These are phyloP conservation scores for Drosophila triauraria DNA, from an alignment of 1,140 invertebrate species.

Conservation along the genomic window DNA sequence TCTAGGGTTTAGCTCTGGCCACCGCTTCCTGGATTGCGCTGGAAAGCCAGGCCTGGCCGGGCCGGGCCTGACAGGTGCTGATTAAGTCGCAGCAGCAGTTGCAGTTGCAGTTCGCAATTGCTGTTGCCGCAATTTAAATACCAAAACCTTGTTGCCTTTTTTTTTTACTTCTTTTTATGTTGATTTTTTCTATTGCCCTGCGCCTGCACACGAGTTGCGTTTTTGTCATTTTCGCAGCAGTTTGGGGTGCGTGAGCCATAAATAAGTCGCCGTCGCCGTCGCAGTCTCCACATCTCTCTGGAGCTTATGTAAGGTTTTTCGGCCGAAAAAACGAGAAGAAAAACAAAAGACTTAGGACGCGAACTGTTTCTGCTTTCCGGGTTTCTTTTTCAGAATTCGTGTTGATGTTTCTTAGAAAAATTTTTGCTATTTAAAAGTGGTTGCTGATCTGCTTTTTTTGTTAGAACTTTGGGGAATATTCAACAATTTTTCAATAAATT, in stretches of 20 bases:
- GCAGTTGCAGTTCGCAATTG: conserved; percentile 19
- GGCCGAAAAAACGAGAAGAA: conserved; percentile 7
- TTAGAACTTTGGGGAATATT: too few relatives aligned
- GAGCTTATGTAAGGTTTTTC: conserved; percentile 31
- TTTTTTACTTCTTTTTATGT: background rate
- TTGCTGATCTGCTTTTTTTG: too few relatives aligned
- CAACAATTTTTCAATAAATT: too few relatives aligned
- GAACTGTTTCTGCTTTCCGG: conserved; percentile 48
- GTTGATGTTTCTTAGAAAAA: conserved; percentile 25
- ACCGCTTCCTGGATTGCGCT: conserved; percentile 73
- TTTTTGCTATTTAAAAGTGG: background rate
- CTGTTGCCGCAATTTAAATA: conserved; percentile 49
- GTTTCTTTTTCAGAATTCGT: conserved; percentile 21
- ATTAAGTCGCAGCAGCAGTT: conserved; percentile 56
- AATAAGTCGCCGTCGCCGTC: conserved; percentile 41
- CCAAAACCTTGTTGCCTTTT: conserved; percentile 11
- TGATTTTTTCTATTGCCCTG: background rate
- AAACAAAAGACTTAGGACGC: conserved; percentile 74
- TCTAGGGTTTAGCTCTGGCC: conserved; percentile 24
- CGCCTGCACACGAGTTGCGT: conserved; percentile 13
- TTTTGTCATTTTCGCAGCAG: conserved; percentile 48
- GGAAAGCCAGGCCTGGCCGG: conserved; percentile 36
- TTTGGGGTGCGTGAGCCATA: conserved; percentile 51
- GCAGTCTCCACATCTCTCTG: conserved; percentile 8
- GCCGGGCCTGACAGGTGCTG: conserved; percentile 71